Evolutionary conservation across 2,888 invertebrate species (phyloP).

Genomic region (Leuctra nigra): DNA sequence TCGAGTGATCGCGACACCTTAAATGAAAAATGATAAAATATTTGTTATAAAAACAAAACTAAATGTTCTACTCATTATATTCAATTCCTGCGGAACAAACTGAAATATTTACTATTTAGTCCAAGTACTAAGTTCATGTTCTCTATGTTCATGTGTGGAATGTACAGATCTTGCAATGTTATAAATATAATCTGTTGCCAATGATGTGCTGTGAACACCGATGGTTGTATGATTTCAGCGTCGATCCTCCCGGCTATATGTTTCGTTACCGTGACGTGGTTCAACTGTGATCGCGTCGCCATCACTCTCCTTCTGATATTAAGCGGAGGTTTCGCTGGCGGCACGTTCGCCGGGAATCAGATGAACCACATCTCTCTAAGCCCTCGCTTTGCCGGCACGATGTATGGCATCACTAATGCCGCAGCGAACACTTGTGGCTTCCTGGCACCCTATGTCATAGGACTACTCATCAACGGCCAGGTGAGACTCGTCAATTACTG

Average conservation of each 20-base stretch:
- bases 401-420: conserved; percentile 80
- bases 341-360: conserved; percentile 71
- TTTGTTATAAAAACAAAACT: no score
- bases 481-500: no score
- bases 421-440: conserved; percentile 78
- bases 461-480: conserved; percentile 61
- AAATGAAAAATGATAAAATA: no score
- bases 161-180: no score
- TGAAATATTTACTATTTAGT: no score
- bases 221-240: conserved; percentile 42
- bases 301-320: conserved; percentile 65
- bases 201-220: no score
- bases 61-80: no score
- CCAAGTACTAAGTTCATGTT: not conserved
- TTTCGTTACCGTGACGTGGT: conserved; percentile 70
- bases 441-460: conserved; percentile 71
- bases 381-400: conserved; percentile 74
- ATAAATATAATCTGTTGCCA: no score
- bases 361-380: conserved; percentile 81
- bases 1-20: no score
- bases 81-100: no score
- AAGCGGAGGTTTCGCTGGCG: conserved; percentile 68
- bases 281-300: conserved; percentile 63
- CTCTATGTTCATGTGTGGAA: not conserved
- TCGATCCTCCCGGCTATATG: conserved; percentile 68